These are phyloP conservation scores for Ancistrus triradiatus DNA, from an alignment of 2,113 vertebrate genomes.

Conservation along the genomic window DNA sequence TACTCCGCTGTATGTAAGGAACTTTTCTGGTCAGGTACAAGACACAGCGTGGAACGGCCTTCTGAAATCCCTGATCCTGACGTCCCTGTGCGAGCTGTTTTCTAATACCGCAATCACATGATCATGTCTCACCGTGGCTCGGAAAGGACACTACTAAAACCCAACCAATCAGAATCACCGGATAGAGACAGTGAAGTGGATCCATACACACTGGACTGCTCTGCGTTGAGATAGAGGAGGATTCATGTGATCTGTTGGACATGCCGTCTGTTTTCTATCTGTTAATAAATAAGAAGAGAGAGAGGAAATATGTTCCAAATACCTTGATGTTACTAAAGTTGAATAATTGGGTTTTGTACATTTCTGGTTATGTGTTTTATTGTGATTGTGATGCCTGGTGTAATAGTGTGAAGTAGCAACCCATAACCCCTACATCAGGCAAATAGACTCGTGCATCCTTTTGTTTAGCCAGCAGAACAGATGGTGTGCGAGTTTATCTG, in stretches of 20 bases:
- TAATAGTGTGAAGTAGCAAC: not conserved
- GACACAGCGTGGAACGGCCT: not conserved
- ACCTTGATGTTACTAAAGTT: conserved; percentile 97
- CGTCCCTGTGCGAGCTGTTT: conserved; percentile 12
- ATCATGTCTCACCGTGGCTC: conserved; percentile 70
- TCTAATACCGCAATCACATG: conserved; percentile 62
- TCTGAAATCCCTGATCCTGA: conserved; percentile 6
- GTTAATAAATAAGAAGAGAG: conserved; percentile 79
- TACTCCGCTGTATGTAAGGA: conserved; percentile 4
- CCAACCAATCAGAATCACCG: conserved; percentile 67
- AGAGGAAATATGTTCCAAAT: conserved; percentile 61
- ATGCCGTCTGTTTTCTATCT: conserved; percentile 96
- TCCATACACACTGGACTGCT: conserved; percentile 73
- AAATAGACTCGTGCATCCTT: not conserved
- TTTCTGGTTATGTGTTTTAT: conserved; percentile 30
- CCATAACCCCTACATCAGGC: too few relatives aligned
- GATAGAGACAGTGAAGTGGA: conserved; percentile 68
- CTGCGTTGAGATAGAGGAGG: conserved; percentile 81
- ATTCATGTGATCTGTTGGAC: conserved; percentile 85
- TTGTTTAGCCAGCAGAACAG: conserved; percentile 23
- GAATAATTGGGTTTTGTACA: conserved; percentile 89
- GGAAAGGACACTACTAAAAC: conserved; percentile 63
- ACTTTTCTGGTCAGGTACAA: not conserved
- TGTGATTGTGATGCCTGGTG: not conserved
- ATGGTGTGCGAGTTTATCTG: conserved; percentile 15